Percentiles rank a stretch among this genome's conserved stretches.
Conservation (phyloP, 2,797 vertebrate genomes). For the Gila robusta region DNA sequence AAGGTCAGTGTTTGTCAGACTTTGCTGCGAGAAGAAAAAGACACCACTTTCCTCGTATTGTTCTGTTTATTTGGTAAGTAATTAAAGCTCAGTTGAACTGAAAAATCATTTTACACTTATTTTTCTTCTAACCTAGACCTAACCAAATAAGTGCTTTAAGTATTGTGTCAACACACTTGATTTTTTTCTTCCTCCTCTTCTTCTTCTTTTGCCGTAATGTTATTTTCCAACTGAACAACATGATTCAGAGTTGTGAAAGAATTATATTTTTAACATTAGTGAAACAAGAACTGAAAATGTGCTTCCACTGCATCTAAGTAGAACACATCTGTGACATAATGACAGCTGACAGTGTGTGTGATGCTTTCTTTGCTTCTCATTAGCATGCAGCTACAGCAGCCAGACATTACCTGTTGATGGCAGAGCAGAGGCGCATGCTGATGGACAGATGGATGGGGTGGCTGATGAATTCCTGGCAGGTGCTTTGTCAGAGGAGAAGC, state of each 20-base stretch:
- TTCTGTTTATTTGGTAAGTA: slow-evolving; percentile 63
- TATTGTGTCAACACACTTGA: slow-evolving; percentile 30
- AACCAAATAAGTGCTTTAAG: slow-evolving; percentile 52
- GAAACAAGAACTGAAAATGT: slow-evolving; percentile 70
- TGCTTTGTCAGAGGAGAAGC: slow-evolving; percentile 87
- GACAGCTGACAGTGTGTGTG: slow-evolving; percentile 77
- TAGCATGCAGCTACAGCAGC: slow-evolving; percentile 75
- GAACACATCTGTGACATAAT: slow-evolving; percentile 79
- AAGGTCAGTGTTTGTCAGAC: slow-evolving; percentile 68
- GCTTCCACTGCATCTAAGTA: slow-evolving; percentile 72
- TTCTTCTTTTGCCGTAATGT: slow-evolving; percentile 3
- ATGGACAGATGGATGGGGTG: slow-evolving; percentile 86
- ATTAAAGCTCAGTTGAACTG: slow-evolving; percentile 64
- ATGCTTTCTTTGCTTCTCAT: slow-evolving; percentile 85
- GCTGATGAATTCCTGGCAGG: slow-evolving; percentile 85
- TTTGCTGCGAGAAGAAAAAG: slow-evolving; percentile 44
- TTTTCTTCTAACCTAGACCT: slow-evolving; percentile 51
- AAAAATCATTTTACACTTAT: slow-evolving; percentile 62
- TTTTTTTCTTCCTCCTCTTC: slow-evolving; percentile 9
- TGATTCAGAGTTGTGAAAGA: slow-evolving; percentile 42
- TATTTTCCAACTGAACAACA: slow-evolving; percentile 48
- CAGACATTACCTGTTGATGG: slow-evolving; percentile 85
- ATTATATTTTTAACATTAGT: slow-evolving; percentile 56
- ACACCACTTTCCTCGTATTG: slow-evolving; percentile 56
- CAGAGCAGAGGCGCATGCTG: slow-evolving; percentile 76